phyloP scores from a whole-genome alignment of 2,888 invertebrate species.

The Phortica okadai region DNA sequence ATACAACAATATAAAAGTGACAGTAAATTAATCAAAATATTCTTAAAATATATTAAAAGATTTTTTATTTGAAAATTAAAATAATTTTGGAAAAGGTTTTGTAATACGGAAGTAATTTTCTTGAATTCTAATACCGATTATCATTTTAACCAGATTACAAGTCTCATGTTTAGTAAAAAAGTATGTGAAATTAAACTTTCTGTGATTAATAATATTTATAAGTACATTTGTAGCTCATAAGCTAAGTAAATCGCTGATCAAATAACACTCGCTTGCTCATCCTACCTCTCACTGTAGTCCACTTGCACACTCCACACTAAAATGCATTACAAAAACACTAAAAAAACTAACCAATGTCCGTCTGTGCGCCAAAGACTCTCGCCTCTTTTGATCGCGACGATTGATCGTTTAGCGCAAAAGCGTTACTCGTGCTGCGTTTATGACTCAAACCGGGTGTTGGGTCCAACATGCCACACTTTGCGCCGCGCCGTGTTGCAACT shows the following conservation, averaged over 20 bases:
- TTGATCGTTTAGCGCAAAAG: slow-evolving; percentile 65
- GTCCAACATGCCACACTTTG: slow-evolving; percentile 24
- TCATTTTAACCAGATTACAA: too few species aligned
- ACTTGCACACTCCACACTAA: neutral
- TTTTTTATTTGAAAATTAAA: too few species aligned
- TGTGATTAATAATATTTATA: slow-evolving; percentile 35
- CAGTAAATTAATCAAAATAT: too few species aligned
- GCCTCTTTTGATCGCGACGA: slow-evolving; percentile 63
- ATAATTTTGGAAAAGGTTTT: neutral
- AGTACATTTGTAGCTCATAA: neutral
- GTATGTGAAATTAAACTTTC: slow-evolving; percentile 16
- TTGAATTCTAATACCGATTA: neutral
- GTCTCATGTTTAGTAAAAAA: neutral
- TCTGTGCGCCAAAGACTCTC: neutral
- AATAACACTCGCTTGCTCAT: neutral
- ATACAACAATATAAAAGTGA: too few species aligned
- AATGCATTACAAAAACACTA: neutral
- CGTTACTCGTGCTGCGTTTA: slow-evolving; percentile 41
- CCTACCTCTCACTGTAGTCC: neutral
- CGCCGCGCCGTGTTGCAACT: slow-evolving; percentile 7
- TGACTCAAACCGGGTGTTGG: slow-evolving; percentile 51
- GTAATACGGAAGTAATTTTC: neutral
- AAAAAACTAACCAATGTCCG: slow-evolving; percentile 1
- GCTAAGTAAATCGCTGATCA: slow-evolving; percentile 3
- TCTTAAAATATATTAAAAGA: too few species aligned